Evolutionary conservation across 2,113 vertebrate genomes (phyloP).

Genomic region (Stegastes partitus): DNA sequence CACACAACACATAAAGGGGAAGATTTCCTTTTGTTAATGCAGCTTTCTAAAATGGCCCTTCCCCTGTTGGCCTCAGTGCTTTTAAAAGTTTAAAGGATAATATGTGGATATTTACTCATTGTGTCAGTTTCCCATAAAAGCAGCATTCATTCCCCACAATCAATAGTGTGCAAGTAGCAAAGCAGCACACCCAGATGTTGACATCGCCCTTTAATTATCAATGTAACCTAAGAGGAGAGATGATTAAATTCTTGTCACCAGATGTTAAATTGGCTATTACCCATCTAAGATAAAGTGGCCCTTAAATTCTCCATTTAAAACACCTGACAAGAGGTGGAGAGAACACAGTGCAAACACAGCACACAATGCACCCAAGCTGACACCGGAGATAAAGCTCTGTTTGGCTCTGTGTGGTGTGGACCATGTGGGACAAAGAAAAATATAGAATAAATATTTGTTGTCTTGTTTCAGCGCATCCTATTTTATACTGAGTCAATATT

Average conservation of each 20-base stretch:
- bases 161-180: constrained; percentile 63
- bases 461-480: neutral
- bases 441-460: constrained; percentile 10
- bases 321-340: constrained; percentile 43
- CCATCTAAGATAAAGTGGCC: constrained; percentile 68
- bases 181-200: constrained; percentile 65
- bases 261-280: constrained; percentile 71
- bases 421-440: constrained; percentile 1
- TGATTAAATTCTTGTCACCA: constrained; percentile 77
- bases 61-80: constrained; percentile 43
- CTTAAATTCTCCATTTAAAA: constrained; percentile 60
- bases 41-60: constrained; percentile 31
- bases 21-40: constrained; percentile 13
- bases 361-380: constrained; percentile 12
- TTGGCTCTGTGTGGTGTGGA: neutral
- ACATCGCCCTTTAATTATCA: constrained; percentile 72
- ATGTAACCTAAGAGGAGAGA: constrained; percentile 66
- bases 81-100: constrained; percentile 67
- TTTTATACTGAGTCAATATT: constrained; percentile 1
- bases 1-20: neutral
- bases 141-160: constrained; percentile 61
- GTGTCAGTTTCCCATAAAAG: constrained; percentile 78
- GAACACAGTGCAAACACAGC: constrained; percentile 27
- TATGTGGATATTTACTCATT: constrained; percentile 76
- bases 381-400: neutral